Conservation (phyloP, 2,113 vertebrate genomes). For the Nothobranchius furzeri region DNA sequence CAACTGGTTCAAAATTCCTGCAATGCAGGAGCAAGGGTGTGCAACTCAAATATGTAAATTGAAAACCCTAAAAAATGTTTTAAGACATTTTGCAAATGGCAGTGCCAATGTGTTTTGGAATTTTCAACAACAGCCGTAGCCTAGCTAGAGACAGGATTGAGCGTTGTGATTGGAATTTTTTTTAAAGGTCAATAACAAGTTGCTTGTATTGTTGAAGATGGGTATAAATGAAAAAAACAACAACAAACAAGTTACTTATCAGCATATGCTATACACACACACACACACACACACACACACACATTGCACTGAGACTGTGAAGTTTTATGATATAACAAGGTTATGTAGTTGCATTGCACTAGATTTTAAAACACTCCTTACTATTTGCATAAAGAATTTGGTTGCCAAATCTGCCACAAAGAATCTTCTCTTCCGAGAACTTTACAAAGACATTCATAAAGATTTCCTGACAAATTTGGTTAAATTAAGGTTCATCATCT, state of each 20-base stretch:
- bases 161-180: not conserved
- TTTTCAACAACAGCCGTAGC: too few relatives aligned
- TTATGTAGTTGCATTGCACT: not conserved
- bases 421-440: slow-evolving; percentile 11
- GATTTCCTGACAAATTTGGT: slow-evolving; percentile 32
- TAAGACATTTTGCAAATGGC: too few relatives aligned
- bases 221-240: too few relatives aligned
- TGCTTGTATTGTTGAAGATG: not conserved
- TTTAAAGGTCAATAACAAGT: not conserved
- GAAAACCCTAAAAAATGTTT: too few relatives aligned
- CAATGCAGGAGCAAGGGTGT: too few relatives aligned
- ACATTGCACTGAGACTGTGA: not conserved
- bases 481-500: slow-evolving; percentile 34
- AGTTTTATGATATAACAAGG: not conserved
- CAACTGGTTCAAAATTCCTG: too few relatives aligned
- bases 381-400: not conserved
- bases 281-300: too few relatives aligned
- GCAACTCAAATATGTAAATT: too few relatives aligned
- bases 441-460: slow-evolving; percentile 22
- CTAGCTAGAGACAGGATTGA: too few relatives aligned
- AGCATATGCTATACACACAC: too few relatives aligned
- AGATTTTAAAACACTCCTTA: not conserved
- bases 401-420: slow-evolving; percentile 3
- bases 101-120: too few relatives aligned
- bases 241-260: too few relatives aligned